Conservation (phyloP, 2,797 vertebrate species). For the Muscicapa comitata region DNA sequence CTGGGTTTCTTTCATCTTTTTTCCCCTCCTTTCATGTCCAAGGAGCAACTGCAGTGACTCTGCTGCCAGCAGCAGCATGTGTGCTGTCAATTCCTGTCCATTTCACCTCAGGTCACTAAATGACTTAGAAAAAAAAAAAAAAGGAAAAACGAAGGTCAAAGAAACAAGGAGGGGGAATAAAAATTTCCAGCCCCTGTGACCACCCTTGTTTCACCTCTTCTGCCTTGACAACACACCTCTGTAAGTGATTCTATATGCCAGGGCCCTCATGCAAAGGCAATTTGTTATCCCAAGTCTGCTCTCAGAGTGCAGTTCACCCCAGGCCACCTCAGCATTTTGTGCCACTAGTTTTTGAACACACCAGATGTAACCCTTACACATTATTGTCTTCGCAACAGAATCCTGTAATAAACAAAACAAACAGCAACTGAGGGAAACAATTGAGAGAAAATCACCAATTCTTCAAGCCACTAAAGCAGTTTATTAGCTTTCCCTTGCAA, state of each 20-base stretch:
- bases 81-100: conserved; percentile 13
- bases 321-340: not conserved
- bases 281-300: not conserved
- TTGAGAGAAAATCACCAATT: not conserved
- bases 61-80: conserved; percentile 48
- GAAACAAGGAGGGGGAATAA: not conserved
- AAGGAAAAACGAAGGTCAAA: not conserved
- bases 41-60: conserved; percentile 38
- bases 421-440: not conserved
- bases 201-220: conserved; percentile 34
- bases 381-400: not conserved
- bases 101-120: conserved; percentile 53
- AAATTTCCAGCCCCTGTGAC: conserved; percentile 6
- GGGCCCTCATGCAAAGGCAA: not conserved
- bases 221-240: conserved; percentile 25
- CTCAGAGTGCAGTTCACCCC: conserved; percentile 11
- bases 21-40: not conserved
- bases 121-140: not conserved
- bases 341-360: conserved; percentile 8
- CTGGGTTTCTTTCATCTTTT: not conserved
- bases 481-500: not conserved
- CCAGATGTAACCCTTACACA: not conserved
- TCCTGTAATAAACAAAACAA: conserved; percentile 5
- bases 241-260: not conserved
- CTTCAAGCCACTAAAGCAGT: not conserved